These are phyloP conservation scores for Apantesis nais DNA, from an alignment of 2,888 invertebrate genomes.

Conservation along the genomic window DNA sequence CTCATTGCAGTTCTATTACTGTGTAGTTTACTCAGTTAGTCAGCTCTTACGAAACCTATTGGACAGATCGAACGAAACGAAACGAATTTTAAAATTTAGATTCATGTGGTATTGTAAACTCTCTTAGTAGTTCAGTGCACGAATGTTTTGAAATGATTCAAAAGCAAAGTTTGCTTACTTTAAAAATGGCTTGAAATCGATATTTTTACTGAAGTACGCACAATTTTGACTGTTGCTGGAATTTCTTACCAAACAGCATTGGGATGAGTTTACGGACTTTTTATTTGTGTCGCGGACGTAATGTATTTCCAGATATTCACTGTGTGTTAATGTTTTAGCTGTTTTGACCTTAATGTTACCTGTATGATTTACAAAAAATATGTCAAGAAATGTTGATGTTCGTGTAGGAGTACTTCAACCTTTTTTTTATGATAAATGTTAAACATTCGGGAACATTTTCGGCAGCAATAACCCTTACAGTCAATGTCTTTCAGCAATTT, in stretches of 20 bases:
- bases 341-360: conserved; percentile 18
- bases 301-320: conserved; percentile 26
- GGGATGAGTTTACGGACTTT: conserved; percentile 21
- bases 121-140: not conserved
- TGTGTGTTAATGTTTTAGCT: conserved; percentile 28
- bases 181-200: conserved; percentile 2
- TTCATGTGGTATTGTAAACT: not conserved
- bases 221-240: not conserved
- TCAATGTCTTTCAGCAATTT: not conserved
- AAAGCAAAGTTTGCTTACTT: conserved; percentile 7
- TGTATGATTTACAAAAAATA: conserved; percentile 25
- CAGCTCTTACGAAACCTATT: no score
- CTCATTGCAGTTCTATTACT: no score
- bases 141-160: not conserved
- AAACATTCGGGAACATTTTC: not conserved
- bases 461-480: not conserved
- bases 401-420: not conserved
- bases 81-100: no score
- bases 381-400: conserved; percentile 3
- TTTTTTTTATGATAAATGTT: not conserved
- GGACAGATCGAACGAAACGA: no score
- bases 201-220: not conserved
- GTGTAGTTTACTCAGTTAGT: no score
- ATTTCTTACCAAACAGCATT: conserved; percentile 16
- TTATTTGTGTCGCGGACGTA: conserved; percentile 20